These are phyloP conservation scores for Neodontobutis hainanensis DNA, from an alignment of 2,113 vertebrate genomes.

Conservation along the genomic window DNA sequence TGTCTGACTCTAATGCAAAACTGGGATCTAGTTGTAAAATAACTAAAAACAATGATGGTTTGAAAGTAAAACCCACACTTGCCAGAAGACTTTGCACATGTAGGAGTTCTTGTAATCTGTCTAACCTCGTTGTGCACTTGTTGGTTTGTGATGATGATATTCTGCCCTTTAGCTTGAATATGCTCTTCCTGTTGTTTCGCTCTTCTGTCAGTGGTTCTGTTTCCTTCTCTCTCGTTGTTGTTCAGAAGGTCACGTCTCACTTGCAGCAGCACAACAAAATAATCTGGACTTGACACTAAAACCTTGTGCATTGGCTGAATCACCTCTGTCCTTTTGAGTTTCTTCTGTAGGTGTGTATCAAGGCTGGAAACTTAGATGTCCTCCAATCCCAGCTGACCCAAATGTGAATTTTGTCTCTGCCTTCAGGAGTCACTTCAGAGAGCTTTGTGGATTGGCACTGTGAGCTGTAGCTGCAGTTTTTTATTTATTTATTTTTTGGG, in stretches of 20 bases:
- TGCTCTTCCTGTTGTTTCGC: conserved; percentile 5
- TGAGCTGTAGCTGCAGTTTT: conserved; percentile 31
- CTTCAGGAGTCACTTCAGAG: conserved; percentile 32
- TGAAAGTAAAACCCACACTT: too few species aligned
- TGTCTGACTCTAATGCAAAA: too few species aligned
- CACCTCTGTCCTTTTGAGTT: neutral
- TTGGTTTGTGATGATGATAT: conserved; percentile 31
- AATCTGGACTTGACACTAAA: conserved; percentile 36
- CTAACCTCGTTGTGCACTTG: conserved; percentile 9
- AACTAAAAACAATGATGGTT: too few species aligned
- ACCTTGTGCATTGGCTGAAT: conserved; percentile 7
- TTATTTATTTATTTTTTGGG: conserved; percentile 4
- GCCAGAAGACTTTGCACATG: too few species aligned
- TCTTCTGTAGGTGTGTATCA: neutral
- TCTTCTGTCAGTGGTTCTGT: conserved; percentile 18
- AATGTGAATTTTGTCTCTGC: conserved; percentile 32
- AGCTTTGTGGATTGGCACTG: conserved; percentile 20
- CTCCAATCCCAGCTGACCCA: conserved; percentile 25
- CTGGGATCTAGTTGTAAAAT: too few species aligned
- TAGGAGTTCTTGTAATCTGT: neutral
- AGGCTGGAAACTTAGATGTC: conserved; percentile 24
- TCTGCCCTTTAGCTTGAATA: conserved; percentile 32
- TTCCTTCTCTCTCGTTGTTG: conserved; percentile 32
- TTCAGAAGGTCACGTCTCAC: conserved; percentile 51
- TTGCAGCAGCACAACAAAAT: conserved; percentile 49